phyloP scores from a whole-genome alignment of 2,113 vertebrate genomes.

The Spheniscus mendiculus region DNA sequence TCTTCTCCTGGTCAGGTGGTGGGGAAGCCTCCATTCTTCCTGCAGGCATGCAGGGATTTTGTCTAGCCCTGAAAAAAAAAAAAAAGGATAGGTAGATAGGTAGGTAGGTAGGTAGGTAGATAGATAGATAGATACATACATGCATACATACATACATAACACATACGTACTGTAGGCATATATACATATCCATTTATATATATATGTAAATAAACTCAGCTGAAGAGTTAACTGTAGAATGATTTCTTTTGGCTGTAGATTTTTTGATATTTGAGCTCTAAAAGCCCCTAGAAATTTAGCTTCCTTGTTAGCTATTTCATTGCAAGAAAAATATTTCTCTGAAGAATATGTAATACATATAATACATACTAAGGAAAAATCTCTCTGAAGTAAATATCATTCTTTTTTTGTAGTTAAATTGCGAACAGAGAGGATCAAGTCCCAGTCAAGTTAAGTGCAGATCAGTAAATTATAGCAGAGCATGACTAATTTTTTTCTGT shows the following conservation, averaged over 20 bases:
- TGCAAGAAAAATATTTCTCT: neutral
- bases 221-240: neutral
- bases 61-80: neutral
- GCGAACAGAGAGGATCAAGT: neutral
- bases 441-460: neutral
- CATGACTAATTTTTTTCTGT: neutral
- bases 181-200: neutral
- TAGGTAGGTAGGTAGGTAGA: too few species aligned
- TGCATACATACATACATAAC: too few species aligned
- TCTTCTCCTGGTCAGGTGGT: neutral
- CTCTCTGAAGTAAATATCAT: neutral
- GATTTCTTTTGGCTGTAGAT: neutral
- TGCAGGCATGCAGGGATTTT: neutral
- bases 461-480: neutral
- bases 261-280: neutral
- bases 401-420: neutral
- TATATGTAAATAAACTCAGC: neutral
- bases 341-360: neutral
- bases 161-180: neutral
- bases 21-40: neutral
- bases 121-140: neutral
- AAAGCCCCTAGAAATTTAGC: neutral
- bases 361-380: neutral
- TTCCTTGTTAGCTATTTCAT: neutral
- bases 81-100: neutral